Evolutionary conservation across 2,113 vertebrate species (phyloP), one percentile per base, ranked within the genome.

Genomic region (Aix galericulata): DNA sequence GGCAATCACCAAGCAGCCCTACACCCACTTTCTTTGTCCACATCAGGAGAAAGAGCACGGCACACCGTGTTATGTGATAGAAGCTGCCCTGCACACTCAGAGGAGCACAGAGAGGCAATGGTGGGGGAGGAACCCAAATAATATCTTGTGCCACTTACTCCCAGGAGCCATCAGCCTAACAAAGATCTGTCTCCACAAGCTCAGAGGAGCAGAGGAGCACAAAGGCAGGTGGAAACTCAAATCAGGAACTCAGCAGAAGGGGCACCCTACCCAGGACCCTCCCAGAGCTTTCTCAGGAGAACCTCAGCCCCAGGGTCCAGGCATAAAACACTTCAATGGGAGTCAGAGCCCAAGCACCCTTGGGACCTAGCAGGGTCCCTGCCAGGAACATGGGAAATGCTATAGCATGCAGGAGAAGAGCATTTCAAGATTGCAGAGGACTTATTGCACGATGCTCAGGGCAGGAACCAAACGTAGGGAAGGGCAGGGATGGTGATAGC

Each of bases 401-500:
- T 23, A 1, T 4, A 13, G 13, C 14, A 5, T 31, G 9, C 10
- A 8, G 8, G 8, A n/a, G 32, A 55, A 23, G 13, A 48, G 4
- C 52, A 17, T 7, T 64, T 2, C 0, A 3, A 21, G 14, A 12
- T 1, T 25, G 34, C 17, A 18, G 32, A 9, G 36, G 23, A 38
- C 13, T 50, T 42, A 2, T 3, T 50, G 34, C 18, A 36, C 55
- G 26, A 20, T 3, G 36, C 9, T 12, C 26, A 31, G 7, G 8
- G 27, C 6, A 73, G 17, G 22, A 62, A 11, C 9, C 1, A 25
- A 25, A 9, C 2, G 22, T 38, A 8, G 29, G 10, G 29, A 62
- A 85, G 58, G 0, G 0, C 3, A 23, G 52, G 34, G 16, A n/a
- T 4, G 1, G 0, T 0, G 13, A 22, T 12, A 34, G 2, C 55